Base-by-base conservation (phyloP, 2,888 invertebrate species). In the Brachypalpus laphriformis region DNA sequence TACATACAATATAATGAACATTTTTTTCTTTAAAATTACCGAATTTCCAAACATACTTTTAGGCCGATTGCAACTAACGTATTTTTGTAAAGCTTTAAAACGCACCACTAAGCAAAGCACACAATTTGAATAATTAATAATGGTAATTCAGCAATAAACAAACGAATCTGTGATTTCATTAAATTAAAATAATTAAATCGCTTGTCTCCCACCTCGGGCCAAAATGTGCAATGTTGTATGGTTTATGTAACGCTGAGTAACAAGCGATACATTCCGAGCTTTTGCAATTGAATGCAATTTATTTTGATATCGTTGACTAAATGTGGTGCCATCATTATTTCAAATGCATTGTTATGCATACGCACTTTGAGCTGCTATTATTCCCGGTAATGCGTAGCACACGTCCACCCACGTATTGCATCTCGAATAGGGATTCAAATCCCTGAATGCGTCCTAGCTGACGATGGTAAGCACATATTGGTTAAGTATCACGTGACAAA, bases 401-500 rank as follows among this genome's bases (percentile, higher is more conserved):
- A 11, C 5, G 61, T 34, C 16, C 18, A 2, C 31, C 11, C 57
- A 28, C 25, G 20, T n/a, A 40, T 8, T 9, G 14, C 34, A 11
- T 18, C 3, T 11, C n/a, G 54, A 56, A 42, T 14, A 37, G 61
- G 25, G 40, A 75, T 70, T 66, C 54, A 56, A 63, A 75, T 16
- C 37, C 22, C 31, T 31, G 18, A 14, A 56, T 61, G 16, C 40
- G 18, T 42, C 14, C 40, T 37, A 34, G 34, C 8, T 22, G 65
- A n/a, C n/a, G 16, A 45, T 42, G 40, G 70, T 57, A 70, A 31
- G 70, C 65, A 70, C 34, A 74, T 63, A 80, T 78, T 59, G 83
- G 83, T 83, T 45, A 70, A 80, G 80, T 70, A 80, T 80, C 83
- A 83, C 83, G 83, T 83, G 83, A 75, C 80, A 83, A 80, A 74